Percentiles rank a stretch among this genome's conserved stretches.
Evolutionary conservation across 2,888 invertebrate species (phyloP).

Genomic region (Bellardia bayeri): DNA sequence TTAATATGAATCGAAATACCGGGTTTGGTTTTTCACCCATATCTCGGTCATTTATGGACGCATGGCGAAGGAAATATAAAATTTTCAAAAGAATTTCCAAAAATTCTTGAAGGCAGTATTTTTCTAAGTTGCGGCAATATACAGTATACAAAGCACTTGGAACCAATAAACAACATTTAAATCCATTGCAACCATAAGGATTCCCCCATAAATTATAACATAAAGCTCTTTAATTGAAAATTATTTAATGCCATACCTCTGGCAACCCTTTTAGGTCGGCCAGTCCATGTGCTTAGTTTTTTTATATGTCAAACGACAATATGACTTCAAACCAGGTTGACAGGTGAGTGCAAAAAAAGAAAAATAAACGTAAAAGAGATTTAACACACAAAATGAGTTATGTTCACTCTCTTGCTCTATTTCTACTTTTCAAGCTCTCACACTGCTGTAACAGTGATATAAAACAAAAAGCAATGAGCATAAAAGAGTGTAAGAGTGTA

Average conservation of each 20-base stretch:
- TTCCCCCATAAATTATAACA: background rate
- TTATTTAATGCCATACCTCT: background rate
- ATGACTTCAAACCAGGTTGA: slow-evolving; percentile 62
- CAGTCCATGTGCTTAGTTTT: slow-evolving; percentile 60
- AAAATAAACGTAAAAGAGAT: slow-evolving; percentile 1
- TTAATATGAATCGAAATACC: too few relatives aligned
- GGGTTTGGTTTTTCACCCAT: too few relatives aligned
- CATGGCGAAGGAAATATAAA: too few relatives aligned
- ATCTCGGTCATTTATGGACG: too few relatives aligned
- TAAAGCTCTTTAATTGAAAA: too few relatives aligned
- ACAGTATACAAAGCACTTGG: too few relatives aligned
- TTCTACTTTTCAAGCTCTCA: background rate
- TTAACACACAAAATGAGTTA: background rate
- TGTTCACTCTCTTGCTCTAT: background rate
- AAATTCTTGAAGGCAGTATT: too few relatives aligned
- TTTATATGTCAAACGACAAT: slow-evolving; percentile 37
- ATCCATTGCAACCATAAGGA: too few relatives aligned
- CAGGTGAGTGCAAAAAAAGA: slow-evolving; percentile 48
- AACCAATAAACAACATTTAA: too few relatives aligned
- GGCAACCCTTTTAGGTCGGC: slow-evolving; percentile 26
- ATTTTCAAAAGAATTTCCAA: too few relatives aligned
- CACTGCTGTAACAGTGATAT: slow-evolving; percentile 32
- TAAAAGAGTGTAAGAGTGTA: slow-evolving; percentile 17
- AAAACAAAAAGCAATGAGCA: background rate
- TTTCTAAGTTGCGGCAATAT: too few relatives aligned